Evolutionary conservation across 2,113 vertebrate species (phyloP).

Genomic region (Tragelaphus scriptus): DNA sequence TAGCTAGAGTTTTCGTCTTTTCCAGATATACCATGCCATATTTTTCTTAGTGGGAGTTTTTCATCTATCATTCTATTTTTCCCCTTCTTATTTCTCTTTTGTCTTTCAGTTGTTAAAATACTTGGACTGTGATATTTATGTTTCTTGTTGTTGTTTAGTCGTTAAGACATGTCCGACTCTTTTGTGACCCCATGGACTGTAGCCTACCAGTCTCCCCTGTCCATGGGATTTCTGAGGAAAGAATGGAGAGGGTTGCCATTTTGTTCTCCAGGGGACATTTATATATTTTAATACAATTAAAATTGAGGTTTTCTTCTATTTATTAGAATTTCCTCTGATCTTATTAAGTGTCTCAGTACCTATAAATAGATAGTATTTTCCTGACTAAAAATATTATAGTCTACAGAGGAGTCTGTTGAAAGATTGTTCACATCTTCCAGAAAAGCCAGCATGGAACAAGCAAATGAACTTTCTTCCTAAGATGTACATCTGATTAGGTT

Average conservation of each 20-base stretch:
- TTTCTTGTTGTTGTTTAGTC: neutral
- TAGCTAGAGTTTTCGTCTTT: neutral
- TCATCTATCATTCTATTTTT: neutral
- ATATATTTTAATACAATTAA: neutral
- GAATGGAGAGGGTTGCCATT: neutral
- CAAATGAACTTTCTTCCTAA: neutral
- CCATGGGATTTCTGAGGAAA: neutral
- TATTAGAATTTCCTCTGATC: neutral
- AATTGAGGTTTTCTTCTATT: neutral
- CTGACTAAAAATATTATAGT: neutral
- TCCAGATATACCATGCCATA: neutral
- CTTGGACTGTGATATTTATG: neutral
- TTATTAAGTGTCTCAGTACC: neutral
- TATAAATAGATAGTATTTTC: neutral
- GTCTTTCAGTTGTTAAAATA: neutral
- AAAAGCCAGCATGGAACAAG: neutral
- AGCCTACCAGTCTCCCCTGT: neutral
- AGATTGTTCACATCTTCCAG: neutral
- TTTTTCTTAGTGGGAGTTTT: neutral
- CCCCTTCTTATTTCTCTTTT: neutral
- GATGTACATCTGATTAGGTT: neutral
- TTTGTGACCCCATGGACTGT: neutral
- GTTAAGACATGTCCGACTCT: neutral
- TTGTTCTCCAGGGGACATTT: neutral
- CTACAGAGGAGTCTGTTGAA: neutral